Conservation (phyloP, 2,113 vertebrate genomes). For the Athene noctua region DNA sequence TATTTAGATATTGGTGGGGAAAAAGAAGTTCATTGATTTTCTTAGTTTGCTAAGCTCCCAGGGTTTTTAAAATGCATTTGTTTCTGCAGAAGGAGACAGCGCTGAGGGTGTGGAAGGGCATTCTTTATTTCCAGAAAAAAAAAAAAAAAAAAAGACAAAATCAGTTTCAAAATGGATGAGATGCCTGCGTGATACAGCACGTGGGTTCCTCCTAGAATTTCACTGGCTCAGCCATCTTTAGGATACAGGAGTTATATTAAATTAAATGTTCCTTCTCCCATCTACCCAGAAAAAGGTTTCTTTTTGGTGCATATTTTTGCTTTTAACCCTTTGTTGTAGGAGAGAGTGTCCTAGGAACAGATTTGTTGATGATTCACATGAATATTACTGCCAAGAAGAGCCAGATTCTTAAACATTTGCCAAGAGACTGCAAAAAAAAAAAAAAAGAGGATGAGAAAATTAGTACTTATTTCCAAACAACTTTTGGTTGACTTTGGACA, state of each 20-base stretch:
- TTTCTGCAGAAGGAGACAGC: constrained; percentile 17
- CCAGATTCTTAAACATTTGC: neutral
- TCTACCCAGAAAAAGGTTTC: neutral
- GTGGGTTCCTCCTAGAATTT: neutral
- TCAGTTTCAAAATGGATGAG: neutral
- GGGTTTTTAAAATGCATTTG: constrained; percentile 19
- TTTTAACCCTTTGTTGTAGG: neutral
- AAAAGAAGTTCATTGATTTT: constrained; percentile 60
- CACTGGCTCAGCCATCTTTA: neutral
- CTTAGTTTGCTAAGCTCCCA: constrained; percentile 4
- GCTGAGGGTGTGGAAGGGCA: neutral
- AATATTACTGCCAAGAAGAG: neutral
- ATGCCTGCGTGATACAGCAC: neutral
- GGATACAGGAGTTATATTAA: neutral
- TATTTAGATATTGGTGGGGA: constrained; percentile 50
- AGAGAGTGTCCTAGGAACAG: neutral
- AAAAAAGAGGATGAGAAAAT: neutral
- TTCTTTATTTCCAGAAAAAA: neutral
- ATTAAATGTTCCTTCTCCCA: neutral
- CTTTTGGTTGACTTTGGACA: neutral
- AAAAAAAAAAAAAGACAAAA: neutral
- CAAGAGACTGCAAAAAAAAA: neutral
- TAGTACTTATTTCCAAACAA: neutral
- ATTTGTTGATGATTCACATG: neutral
- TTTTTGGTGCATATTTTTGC: neutral